A percentile compares a stretch with the other conserved stretches of the same genome.
Evolutionary conservation across 2,888 invertebrate genomes (phyloP).

Genomic region (Seira sanloemensis): DNA sequence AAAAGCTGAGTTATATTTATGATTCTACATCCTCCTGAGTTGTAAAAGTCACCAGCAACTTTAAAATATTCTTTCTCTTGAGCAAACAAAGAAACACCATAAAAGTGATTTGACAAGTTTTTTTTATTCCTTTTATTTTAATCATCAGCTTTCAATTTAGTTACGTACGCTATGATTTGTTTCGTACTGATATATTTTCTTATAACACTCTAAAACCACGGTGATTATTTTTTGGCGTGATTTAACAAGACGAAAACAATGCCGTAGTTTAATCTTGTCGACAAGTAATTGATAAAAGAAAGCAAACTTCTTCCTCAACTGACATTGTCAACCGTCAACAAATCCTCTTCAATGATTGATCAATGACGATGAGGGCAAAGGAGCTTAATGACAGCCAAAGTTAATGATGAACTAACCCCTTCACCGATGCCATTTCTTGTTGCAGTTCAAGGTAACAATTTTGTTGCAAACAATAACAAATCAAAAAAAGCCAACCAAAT

Average conservation of each 20-base stretch:
- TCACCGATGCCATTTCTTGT: constrained; percentile 2
- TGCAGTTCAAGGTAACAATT: constrained; percentile 10
- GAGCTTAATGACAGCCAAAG: not conserved
- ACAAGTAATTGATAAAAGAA: too few relatives aligned
- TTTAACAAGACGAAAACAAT: not conserved
- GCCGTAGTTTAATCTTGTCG: too few relatives aligned
- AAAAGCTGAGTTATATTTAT: too few relatives aligned
- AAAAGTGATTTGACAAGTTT: not conserved
- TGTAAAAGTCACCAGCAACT: too few relatives aligned
- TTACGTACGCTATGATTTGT: not conserved
- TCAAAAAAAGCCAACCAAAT: constrained; percentile 8
- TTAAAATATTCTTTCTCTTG: too few relatives aligned
- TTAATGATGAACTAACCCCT: not conserved
- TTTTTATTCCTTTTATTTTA: not conserved
- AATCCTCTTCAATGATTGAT: not conserved
- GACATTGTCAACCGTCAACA: not conserved
- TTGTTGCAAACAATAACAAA: constrained; percentile 2
- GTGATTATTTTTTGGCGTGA: constrained; percentile 4
- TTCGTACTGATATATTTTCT: not conserved
- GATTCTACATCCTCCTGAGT: too few relatives aligned
- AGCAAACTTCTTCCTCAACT: not conserved
- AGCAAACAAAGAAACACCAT: not conserved
- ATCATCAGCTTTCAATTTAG: not conserved
- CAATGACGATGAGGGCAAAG: not conserved
- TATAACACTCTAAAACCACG: not conserved